These are phyloP conservation scores for Mionectes olivaceus DNA, from an alignment of 2,797 vertebrate species.

Conservation along the genomic window DNA sequence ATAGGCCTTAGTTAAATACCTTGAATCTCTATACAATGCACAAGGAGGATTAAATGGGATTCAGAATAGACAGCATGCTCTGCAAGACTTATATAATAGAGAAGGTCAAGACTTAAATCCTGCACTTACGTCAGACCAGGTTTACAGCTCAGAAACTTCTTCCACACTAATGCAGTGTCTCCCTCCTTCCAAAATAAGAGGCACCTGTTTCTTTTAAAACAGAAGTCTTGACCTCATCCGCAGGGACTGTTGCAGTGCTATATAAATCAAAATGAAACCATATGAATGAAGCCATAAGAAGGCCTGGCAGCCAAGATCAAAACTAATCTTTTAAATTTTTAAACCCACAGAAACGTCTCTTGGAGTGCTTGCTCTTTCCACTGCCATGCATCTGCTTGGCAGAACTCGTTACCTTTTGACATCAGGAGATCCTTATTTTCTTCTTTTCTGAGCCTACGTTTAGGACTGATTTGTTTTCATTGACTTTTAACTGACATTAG, in stretches of 20 bases:
- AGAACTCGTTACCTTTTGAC: neutral
- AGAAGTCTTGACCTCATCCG: neutral
- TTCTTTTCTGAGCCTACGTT: constrained; percentile 24
- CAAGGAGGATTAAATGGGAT: constrained; percentile 14
- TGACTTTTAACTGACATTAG: constrained; percentile 74
- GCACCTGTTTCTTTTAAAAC: neutral
- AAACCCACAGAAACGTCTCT: neutral
- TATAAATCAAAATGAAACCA: neutral
- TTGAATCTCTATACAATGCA: neutral
- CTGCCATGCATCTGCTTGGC: neutral
- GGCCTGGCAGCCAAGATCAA: neutral
- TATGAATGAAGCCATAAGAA: neutral
- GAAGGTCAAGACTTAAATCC: constrained; percentile 42
- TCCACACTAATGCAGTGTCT: neutral
- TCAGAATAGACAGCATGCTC: constrained; percentile 7
- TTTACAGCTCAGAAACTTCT: neutral
- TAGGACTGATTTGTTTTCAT: constrained; percentile 64
- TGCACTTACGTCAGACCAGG: neutral
- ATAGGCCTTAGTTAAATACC: neutral
- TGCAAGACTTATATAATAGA: constrained; percentile 2
- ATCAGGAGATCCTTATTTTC: neutral
- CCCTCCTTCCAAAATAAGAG: neutral
- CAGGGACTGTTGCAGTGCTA: neutral
- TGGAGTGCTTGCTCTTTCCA: neutral
- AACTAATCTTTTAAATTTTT: neutral